These are phyloP conservation scores for Dioctria linearis DNA, from an alignment of 2,888 invertebrate species.

Conservation along the genomic window DNA sequence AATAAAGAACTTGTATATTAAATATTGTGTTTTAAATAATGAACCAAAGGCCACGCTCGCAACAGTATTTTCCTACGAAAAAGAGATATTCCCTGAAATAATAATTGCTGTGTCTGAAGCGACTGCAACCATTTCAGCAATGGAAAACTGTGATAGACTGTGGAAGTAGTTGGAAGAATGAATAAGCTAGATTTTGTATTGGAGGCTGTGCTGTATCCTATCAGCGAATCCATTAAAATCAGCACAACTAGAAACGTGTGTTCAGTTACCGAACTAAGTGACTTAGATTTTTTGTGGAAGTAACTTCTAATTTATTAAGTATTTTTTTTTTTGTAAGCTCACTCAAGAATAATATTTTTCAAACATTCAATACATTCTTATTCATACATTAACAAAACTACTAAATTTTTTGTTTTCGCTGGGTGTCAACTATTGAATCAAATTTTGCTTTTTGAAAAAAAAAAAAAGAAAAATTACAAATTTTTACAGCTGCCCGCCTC, in stretches of 20 bases:
- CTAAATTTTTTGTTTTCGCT: background rate
- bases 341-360: background rate
- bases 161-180: background rate
- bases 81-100: background rate
- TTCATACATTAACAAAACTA: background rate
- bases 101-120: background rate
- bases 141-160: background rate
- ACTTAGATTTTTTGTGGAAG: background rate
- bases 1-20: too few relatives aligned
- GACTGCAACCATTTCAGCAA: background rate
- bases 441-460: background rate
- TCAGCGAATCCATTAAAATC: background rate
- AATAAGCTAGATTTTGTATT: background rate
- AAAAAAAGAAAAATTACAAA: background rate
- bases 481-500: background rate
- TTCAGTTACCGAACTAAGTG: background rate
- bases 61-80: too few relatives aligned
- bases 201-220: background rate
- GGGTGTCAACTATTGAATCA: background rate
- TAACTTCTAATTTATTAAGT: background rate
- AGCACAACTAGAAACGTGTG: background rate
- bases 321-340: background rate
- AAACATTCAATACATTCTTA: background rate
- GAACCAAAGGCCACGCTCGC: too few relatives aligned
- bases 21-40: too few relatives aligned